These are phyloP conservation scores for Allacma fusca DNA, from an alignment of 2,888 invertebrate genomes.

Conservation along the genomic window DNA sequence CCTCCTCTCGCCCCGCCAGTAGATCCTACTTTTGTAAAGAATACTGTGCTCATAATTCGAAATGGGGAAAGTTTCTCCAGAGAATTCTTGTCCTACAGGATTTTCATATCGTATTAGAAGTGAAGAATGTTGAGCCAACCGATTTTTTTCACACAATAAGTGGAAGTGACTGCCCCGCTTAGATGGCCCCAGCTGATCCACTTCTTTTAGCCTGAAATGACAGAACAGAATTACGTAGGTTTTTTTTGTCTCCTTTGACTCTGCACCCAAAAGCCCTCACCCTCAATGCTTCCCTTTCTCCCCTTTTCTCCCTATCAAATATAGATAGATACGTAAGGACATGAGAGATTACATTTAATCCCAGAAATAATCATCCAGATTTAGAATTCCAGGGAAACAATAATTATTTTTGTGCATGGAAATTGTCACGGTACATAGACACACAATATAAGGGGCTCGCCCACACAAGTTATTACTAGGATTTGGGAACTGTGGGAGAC, in stretches of 20 bases:
- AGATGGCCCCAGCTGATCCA: slow-evolving; percentile 55
- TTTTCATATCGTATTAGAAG: not conserved
- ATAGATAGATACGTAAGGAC: too few relatives aligned
- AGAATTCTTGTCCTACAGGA: not conserved
- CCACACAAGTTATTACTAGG: too few relatives aligned
- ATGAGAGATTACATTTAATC: too few relatives aligned
- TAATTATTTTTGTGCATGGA: not conserved
- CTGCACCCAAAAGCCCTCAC: too few relatives aligned
- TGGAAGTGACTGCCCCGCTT: slow-evolving; percentile 27
- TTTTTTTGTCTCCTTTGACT: too few relatives aligned
- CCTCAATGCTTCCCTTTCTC: too few relatives aligned
- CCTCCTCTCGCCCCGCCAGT: not conserved
- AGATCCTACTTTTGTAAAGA: not conserved
- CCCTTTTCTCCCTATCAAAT: too few relatives aligned
- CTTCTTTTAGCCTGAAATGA: slow-evolving; percentile 54
- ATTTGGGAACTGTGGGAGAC: too few relatives aligned
- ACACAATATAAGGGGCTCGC: too few relatives aligned
- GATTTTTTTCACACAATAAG: not conserved
- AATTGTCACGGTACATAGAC: too few relatives aligned
- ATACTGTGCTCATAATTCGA: not conserved
- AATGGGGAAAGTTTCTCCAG: not conserved
- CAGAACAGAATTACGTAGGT: not conserved
- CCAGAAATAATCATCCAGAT: not conserved
- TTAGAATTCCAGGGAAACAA: not conserved
- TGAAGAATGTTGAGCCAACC: slow-evolving; percentile 2